Evolutionary conservation across 2,113 vertebrate genomes (phyloP).

Genomic region (Seriola rivoliana): DNA sequence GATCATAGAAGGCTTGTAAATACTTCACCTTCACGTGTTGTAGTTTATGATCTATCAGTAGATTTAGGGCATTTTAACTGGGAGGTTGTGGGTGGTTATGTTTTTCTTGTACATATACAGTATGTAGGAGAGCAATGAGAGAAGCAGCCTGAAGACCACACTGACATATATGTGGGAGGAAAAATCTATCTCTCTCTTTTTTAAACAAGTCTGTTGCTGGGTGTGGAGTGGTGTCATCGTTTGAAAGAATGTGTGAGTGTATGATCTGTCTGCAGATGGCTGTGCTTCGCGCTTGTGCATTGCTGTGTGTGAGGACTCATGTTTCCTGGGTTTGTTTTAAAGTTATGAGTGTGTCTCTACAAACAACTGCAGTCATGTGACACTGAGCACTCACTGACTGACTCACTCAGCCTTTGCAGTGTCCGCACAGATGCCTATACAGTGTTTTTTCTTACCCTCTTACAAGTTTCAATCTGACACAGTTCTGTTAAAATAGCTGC

Average conservation of each 20-base stretch:
- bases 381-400: conserved; percentile 50
- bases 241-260: conserved; percentile 51
- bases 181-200: neutral
- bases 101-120: neutral
- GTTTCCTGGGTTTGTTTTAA: conserved; percentile 73
- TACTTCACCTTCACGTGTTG: conserved; percentile 18
- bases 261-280: conserved; percentile 41
- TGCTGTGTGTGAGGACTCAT: conserved; percentile 39
- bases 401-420: conserved; percentile 40
- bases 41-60: conserved; percentile 23
- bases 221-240: conserved; percentile 63
- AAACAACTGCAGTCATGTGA: conserved; percentile 77
- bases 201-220: conserved; percentile 46
- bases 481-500: neutral
- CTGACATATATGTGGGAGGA: conserved; percentile 43
- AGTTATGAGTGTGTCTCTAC: conserved; percentile 63
- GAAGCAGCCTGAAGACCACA: conserved; percentile 18
- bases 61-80: conserved; percentile 26
- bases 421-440: neutral
- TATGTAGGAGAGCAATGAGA: conserved; percentile 7
- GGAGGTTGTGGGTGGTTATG: neutral
- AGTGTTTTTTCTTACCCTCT: neutral
- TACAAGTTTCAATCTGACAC: neutral
- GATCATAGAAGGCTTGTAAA: conserved; percentile 42
- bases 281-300: conserved; percentile 27